Evolutionary conservation across 2,113 vertebrate genomes (phyloP).

Genomic region (Numenius arquata): DNA sequence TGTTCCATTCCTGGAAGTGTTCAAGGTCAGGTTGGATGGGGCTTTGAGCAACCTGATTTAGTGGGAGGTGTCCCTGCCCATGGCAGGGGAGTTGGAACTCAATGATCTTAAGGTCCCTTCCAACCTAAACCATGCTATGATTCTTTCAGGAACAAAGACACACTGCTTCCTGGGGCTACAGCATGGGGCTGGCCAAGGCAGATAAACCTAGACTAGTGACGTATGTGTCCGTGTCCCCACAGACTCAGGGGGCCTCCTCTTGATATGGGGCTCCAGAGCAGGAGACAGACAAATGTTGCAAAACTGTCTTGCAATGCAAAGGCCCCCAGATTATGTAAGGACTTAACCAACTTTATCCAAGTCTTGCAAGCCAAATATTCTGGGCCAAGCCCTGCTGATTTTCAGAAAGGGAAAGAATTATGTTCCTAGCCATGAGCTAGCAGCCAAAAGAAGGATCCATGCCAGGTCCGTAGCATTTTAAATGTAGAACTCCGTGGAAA

Average conservation of each 20-base stretch:
- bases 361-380: neutral
- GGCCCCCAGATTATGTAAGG: neutral
- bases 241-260: neutral
- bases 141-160: neutral
- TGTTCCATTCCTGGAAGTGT: neutral
- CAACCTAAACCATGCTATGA: neutral
- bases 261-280: rapidly evolving
- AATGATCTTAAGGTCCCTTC: neutral
- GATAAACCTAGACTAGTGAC: rapidly evolving
- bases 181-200: neutral
- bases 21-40: neutral
- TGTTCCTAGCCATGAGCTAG: neutral
- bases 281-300: neutral
- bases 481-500: neutral
- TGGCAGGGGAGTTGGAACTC: neutral
- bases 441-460: neutral
- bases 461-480: neutral
- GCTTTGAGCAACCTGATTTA: neutral
- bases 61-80: neutral
- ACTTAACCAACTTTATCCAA: neutral
- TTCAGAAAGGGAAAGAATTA: neutral
- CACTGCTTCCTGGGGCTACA: too few species aligned
- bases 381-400: neutral
- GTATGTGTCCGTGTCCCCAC: neutral
- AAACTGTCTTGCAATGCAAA: neutral